phyloP scores from a whole-genome alignment of 2,888 invertebrate genomes.

The Lottia gigantea region DNA sequence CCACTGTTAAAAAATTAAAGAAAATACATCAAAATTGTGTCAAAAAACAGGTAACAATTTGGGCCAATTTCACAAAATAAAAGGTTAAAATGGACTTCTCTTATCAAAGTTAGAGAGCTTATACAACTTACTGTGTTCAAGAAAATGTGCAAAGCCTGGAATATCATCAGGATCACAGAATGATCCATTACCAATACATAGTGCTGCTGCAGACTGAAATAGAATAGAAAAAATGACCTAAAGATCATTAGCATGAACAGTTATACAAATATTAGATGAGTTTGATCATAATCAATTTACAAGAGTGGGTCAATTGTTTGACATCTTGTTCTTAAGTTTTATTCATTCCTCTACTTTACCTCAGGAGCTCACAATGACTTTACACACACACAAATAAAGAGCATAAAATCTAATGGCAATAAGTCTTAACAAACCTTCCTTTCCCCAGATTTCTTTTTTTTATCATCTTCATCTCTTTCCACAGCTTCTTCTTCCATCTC shows the following conservation, averaged over 20 bases:
- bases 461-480: neutral
- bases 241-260: neutral
- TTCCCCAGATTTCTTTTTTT: neutral
- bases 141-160: conserved; percentile 66
- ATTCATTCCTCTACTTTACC: too few relatives aligned
- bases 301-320: too few relatives aligned
- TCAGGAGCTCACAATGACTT: too few relatives aligned
- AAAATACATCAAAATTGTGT: neutral
- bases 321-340: too few relatives aligned
- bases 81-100: neutral
- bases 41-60: too few relatives aligned
- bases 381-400: too few relatives aligned
- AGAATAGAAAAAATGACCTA: conserved; percentile 15
- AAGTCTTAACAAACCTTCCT: neutral
- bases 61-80: neutral
- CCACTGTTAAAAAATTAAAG: conserved; percentile 71
- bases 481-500: neutral
- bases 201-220: conserved; percentile 60
- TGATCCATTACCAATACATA: conserved; percentile 63
- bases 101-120: neutral
- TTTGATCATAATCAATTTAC: too few relatives aligned
- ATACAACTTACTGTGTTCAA: conserved; percentile 64
- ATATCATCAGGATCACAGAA: conserved; percentile 64
- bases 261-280: too few relatives aligned
- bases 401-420: too few relatives aligned